phyloP scores from a whole-genome alignment of 2,113 vertebrate genomes.

The Hucho hucho region DNA sequence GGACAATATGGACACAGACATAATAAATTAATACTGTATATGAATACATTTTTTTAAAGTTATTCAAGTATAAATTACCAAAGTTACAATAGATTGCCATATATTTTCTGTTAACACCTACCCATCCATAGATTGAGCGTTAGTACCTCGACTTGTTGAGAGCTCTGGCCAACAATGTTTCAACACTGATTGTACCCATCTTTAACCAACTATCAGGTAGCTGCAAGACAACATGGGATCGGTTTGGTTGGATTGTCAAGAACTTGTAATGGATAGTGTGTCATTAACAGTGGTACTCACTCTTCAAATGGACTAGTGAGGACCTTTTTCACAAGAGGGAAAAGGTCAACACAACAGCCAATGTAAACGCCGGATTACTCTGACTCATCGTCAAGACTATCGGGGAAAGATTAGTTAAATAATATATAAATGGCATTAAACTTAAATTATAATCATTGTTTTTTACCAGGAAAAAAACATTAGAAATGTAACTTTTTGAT shows the following conservation, averaged over 20 bases:
- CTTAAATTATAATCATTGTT: not conserved
- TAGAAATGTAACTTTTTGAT: conserved; percentile 76
- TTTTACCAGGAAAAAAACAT: not conserved
- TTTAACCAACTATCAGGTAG: conserved; percentile 84
- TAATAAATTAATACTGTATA: no score
- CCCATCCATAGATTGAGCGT: conserved; percentile 56
- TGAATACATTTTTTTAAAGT: no score
- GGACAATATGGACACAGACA: no score
- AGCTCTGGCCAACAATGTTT: conserved; percentile 88
- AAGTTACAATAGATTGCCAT: no score
- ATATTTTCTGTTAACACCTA: conserved; percentile 17
- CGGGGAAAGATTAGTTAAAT: conserved; percentile 25
- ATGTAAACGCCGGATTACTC: conserved; percentile 80
- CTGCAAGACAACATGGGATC: conserved; percentile 68
- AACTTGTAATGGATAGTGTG: not conserved
- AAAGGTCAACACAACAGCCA: conserved; percentile 91
- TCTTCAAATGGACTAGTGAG: conserved; percentile 89
- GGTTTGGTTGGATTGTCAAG: not conserved
- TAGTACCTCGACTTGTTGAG: conserved; percentile 72
- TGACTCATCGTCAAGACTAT: conserved; percentile 86
- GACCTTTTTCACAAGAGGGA: conserved; percentile 85
- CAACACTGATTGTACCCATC: conserved; percentile 89
- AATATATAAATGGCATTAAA: not conserved
- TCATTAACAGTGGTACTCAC: conserved; percentile 72
- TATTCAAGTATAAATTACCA: no score